Percentiles rank a stretch among this genome's conserved stretches.
phyloP scores from a whole-genome alignment of 2,888 invertebrate species.

The Ashinkailepas kermadecensis region DNA sequence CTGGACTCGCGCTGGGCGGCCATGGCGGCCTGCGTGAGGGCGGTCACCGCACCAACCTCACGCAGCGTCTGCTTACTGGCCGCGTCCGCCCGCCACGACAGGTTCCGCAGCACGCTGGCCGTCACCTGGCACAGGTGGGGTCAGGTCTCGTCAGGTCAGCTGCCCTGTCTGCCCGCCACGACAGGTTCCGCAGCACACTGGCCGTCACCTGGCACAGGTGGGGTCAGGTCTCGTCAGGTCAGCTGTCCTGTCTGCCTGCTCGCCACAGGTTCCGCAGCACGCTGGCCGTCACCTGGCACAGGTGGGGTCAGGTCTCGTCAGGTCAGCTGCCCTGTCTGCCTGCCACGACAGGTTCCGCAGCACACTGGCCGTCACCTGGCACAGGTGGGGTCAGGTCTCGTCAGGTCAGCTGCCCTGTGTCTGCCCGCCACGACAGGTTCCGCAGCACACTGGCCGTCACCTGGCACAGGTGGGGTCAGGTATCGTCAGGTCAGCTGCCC shows the following conservation, averaged over 20 bases:
- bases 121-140: conserved; percentile 58
- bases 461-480: not conserved
- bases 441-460: too few relatives aligned
- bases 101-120: conserved; percentile 88
- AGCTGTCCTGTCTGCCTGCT: not conserved
- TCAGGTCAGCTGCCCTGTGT: not conserved
- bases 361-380: too few relatives aligned
- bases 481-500: too few relatives aligned
- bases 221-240: not conserved
- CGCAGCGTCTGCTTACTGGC: conserved; percentile 82
- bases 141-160: too few relatives aligned
- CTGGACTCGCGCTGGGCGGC: conserved; percentile 68
- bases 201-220: too few relatives aligned
- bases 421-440: too few relatives aligned
- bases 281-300: too few relatives aligned
- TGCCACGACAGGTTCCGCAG: too few relatives aligned
- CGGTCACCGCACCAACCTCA: conserved; percentile 83
- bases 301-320: not conserved
- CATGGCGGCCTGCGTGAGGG: conserved; percentile 80
- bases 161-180: too few relatives aligned
- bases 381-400: not conserved
- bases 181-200: too few relatives aligned
- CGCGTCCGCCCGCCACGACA: conserved; percentile 94
- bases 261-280: too few relatives aligned
- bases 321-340: not conserved